Percentiles rank a stretch among this genome's conserved stretches.
Evolutionary conservation across 2,888 invertebrate genomes (phyloP).

Genomic region (Spilarctia lutea): DNA sequence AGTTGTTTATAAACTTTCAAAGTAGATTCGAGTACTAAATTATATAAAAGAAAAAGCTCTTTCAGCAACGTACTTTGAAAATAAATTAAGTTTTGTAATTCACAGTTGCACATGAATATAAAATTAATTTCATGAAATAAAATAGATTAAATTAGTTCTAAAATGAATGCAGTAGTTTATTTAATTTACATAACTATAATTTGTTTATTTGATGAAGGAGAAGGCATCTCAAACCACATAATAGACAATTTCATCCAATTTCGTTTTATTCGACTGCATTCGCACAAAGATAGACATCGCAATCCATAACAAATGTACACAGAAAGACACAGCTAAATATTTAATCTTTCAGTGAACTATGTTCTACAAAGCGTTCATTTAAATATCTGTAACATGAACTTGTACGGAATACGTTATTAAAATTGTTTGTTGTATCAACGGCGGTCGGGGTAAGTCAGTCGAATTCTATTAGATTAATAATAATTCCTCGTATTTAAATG

Average conservation of each 20-base stretch:
- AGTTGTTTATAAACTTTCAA: no score
- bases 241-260: neutral
- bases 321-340: constrained; percentile 10
- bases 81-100: no score
- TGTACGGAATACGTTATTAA: constrained; percentile 27
- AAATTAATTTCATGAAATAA: no score
- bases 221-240: neutral
- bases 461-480: neutral
- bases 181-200: neutral
- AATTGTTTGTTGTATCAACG: constrained; percentile 23
- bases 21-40: no score
- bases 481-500: neutral
- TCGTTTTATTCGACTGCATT: neutral
- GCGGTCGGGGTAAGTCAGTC: neutral
- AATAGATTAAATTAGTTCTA: no score
- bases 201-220: neutral
- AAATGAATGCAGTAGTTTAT: no score
- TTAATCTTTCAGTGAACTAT: constrained; percentile 17
- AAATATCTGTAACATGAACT: constrained; percentile 20
- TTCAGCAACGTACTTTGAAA: no score
- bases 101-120: no score
- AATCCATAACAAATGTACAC: constrained; percentile 6
- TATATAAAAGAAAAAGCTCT: no score
- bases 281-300: neutral
- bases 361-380: constrained; percentile 21